Conservation (phyloP, 2,113 vertebrate genomes). For the Crotalus tigris region DNA sequence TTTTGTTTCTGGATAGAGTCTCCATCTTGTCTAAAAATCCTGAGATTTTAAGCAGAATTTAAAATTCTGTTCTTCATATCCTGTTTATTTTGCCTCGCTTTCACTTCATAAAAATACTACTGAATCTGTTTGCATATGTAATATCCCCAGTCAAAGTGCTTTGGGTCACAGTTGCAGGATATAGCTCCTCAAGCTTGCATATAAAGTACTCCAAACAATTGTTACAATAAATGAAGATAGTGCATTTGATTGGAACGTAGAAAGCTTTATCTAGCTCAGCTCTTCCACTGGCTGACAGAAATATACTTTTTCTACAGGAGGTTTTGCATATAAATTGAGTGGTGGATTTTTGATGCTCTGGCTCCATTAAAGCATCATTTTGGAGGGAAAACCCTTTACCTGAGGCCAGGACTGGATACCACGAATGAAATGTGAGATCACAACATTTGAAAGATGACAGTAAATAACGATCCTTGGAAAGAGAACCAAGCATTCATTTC, state of each 20-base stretch:
- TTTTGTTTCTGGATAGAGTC: neutral
- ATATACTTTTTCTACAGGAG: neutral
- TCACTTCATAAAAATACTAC: neutral
- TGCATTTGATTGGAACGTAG: neutral
- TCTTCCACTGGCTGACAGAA: neutral
- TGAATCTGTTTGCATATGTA: neutral
- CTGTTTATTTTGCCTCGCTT: conserved; percentile 25
- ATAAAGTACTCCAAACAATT: neutral
- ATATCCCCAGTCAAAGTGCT: neutral
- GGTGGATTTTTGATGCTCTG: neutral
- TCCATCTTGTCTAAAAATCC: neutral
- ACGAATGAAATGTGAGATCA: neutral
- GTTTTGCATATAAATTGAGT: neutral
- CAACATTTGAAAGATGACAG: neutral
- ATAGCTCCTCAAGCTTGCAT: neutral
- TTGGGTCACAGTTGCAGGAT: neutral
- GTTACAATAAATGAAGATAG: neutral
- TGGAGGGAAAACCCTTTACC: neutral
- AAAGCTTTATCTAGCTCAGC: neutral
- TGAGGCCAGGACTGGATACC: neutral
- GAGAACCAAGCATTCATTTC: neutral
- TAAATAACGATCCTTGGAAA: neutral
- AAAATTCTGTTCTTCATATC: conserved; percentile 5
- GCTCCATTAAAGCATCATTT: neutral
- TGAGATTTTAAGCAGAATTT: neutral